Evolutionary conservation across 53 echinoderm and acorn worm species (phyloP).

Genomic region (Pentamera pediparva): DNA sequence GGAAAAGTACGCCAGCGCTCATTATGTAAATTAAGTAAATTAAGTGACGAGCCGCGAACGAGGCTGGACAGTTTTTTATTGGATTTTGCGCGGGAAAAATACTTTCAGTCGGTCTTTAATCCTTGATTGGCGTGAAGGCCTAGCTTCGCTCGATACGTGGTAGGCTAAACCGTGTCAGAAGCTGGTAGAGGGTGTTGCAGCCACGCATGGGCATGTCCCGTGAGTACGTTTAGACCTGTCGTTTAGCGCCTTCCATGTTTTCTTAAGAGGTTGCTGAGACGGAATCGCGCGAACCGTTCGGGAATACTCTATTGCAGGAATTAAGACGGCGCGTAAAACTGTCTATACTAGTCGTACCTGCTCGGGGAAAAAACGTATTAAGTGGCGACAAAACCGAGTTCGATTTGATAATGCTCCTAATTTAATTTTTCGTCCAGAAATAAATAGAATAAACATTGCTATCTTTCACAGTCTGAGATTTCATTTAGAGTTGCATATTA

Average conservation of each 20-base stretch:
- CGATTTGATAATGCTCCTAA: conserved; percentile 12
- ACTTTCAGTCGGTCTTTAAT: conserved; percentile 25
- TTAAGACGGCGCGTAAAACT: conserved; percentile 5
- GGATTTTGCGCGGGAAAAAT: conserved; percentile 25
- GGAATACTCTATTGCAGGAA: conserved; percentile 26
- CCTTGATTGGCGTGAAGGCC: conserved; percentile 35
- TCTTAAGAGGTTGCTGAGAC: conserved; percentile 17
- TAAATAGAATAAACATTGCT: too few species aligned
- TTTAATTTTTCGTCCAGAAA: conserved; percentile 16
- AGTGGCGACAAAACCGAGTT: conserved; percentile 14
- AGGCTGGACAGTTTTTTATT: conserved; percentile 19
- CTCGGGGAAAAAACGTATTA: not conserved
- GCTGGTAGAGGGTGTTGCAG: conserved; percentile 22
- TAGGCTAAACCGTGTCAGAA: conserved; percentile 25
- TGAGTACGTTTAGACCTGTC: conserved; percentile 26
- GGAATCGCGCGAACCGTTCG: conserved; percentile 27
- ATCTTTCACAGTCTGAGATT: too few species aligned
- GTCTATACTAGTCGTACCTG: not conserved
- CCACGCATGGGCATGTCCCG: conserved; percentile 31
- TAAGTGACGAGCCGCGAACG: conserved; percentile 31
- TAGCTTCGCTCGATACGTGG: conserved; percentile 26
- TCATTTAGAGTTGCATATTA: conserved; percentile 6
- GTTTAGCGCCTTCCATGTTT: conserved; percentile 38
- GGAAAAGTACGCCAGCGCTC: conserved; percentile 21
- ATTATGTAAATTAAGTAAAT: conserved; percentile 23